Base-by-base conservation (phyloP, 2,113 vertebrate species). In the Erpornis zantholeuca region DNA sequence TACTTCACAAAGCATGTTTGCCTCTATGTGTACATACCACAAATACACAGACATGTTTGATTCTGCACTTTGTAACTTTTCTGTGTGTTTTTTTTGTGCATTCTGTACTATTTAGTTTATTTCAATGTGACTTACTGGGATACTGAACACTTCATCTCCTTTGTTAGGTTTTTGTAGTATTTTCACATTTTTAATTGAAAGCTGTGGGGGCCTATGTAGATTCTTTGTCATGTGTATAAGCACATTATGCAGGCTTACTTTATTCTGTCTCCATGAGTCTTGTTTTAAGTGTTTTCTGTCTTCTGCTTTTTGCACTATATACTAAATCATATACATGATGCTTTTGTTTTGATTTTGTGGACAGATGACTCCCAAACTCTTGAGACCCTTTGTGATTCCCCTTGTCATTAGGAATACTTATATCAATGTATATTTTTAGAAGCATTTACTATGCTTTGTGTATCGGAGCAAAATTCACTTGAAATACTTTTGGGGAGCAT, bases 131-230 rank as follows among this genome's bases (percentile, higher is more conserved):
- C 1, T 0, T 77, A 10, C 47, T 20, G 11, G 64, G 23, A 47
- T 75, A 47, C 12, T 28, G 35, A 81, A n/a, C 22, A 10, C 38
- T 70, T 10, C 18, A 19, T 79, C 29, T 94, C 35, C 40, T 92
- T 82, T 61, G 17, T 86, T 88, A 73, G 50, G 22, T 88, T 95
- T 94, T 45, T 70, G 38, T 72, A 44, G 31, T 36, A 52, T 31
- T 81, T 91, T 71, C 56, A 47, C 11, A 13, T 70, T 71, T 92
- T 82, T 49, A 76, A 50, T 69, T 85, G 65, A 85, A 90, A 76
- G 63, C 54, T 91, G 11, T 28, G 36, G 38, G 40, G 20, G 12
- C n/a, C 63, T 72, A 0, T 72, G 20, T 57, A 82, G 84, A 56
- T 53, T 78, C 42, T 92, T 91, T 87, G 73, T 82, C 40, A 65